These are phyloP conservation scores for Pammene fasciana DNA, from an alignment of 2,888 invertebrate genomes.

Conservation along the genomic window DNA sequence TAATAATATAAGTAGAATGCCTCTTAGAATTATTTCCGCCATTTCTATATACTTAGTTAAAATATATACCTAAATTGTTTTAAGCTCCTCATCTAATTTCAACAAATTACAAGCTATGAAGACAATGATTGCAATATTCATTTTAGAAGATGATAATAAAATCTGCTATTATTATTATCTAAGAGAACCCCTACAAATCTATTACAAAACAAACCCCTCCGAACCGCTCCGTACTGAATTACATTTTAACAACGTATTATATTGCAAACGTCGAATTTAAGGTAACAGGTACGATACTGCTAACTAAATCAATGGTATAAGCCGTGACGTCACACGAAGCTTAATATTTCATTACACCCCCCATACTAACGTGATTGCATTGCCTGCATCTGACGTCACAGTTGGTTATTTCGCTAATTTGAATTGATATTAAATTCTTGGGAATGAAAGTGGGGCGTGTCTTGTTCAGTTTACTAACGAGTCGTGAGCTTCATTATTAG, in stretches of 20 bases:
- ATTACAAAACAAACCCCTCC: constrained; percentile 20
- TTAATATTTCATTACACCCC: constrained; percentile 75
- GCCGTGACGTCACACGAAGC: constrained; percentile 57
- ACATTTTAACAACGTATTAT: constrained; percentile 34
- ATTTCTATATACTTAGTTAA: no score
- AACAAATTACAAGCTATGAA: no score
- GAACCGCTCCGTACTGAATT: constrained; percentile 26
- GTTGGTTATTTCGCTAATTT: constrained; percentile 81
- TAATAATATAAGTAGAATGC: no score
- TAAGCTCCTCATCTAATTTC: no score
- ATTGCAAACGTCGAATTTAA: constrained; percentile 29
- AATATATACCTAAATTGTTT: no score
- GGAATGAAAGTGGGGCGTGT: constrained; percentile 59
- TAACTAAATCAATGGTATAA: constrained; percentile 52
- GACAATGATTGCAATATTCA: constrained; percentile 7
- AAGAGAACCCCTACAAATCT: constrained; percentile 16
- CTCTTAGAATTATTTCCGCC: no score
- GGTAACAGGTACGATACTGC: constrained; percentile 37
- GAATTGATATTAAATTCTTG: constrained; percentile 76
- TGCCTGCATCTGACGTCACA: constrained; percentile 74
- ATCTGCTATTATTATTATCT: constrained; percentile 7
- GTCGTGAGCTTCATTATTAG: background rate
- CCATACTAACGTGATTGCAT: constrained; percentile 76
- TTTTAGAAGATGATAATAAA: constrained; percentile 6
- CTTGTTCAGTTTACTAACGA: constrained; percentile 46